phyloP scores from a whole-genome alignment of 2,888 invertebrate genomes.

The Lasius platythorax region DNA sequence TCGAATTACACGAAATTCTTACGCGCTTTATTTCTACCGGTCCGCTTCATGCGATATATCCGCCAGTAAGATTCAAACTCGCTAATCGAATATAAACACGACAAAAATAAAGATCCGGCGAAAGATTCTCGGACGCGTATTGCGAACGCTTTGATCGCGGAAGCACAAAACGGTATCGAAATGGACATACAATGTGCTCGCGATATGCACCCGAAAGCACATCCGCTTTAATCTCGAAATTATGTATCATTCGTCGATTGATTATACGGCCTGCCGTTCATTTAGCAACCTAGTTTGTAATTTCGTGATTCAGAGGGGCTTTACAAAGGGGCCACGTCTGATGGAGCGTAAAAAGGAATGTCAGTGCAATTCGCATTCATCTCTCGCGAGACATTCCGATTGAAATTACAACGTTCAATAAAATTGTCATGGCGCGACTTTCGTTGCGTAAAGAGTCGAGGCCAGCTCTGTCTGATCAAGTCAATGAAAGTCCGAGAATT shows the following conservation, averaged over 20 bases:
- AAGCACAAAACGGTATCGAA: conserved; percentile 20
- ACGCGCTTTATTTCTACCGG: conserved; percentile 25
- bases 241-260: conserved; percentile 46
- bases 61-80: neutral
- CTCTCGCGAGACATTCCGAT: conserved; percentile 47
- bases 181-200: neutral
- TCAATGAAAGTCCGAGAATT: neutral
- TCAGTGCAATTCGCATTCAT: conserved; percentile 43
- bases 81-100: conserved; percentile 46
- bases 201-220: neutral
- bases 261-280: conserved; percentile 34
- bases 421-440: conserved; percentile 16
- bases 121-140: neutral
- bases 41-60: conserved; percentile 13
- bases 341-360: conserved; percentile 42
- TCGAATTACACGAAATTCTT: conserved; percentile 41
- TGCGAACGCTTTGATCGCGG: conserved; percentile 10
- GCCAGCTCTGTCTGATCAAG: neutral
- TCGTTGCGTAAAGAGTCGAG: neutral
- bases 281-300: conserved; percentile 49
- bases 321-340: conserved; percentile 22
- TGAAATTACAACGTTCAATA: conserved; percentile 44
- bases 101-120: conserved; percentile 27
- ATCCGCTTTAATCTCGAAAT: conserved; percentile 52
- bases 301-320: conserved; percentile 11